Evolutionary conservation across 2,113 vertebrate genomes (phyloP).

Genomic region (Dryoscopus gambensis): DNA sequence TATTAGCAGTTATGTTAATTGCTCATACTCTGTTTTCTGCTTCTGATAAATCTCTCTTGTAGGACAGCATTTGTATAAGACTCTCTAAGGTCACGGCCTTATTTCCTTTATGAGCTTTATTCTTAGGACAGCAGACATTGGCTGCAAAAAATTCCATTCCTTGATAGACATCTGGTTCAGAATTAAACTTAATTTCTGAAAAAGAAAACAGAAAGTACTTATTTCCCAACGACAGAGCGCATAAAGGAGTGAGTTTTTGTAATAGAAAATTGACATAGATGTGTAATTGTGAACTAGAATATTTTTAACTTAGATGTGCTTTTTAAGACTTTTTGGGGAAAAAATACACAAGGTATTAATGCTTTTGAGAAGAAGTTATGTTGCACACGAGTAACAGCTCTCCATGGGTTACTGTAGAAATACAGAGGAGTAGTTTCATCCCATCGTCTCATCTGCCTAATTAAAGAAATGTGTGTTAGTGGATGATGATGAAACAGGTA

Average conservation of each 20-base stretch:
- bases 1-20: conserved; percentile 21
- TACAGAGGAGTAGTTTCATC: neutral
- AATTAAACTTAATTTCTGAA: neutral
- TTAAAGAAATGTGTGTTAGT: neutral
- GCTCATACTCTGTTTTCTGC: conserved; percentile 3
- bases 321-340: neutral
- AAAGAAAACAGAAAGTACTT: neutral
- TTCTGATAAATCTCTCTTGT: neutral
- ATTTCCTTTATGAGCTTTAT: conserved; percentile 32
- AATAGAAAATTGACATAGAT: neutral
- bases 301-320: neutral
- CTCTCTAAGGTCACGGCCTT: neutral
- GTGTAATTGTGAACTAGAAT: neutral
- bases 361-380: neutral
- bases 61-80: neutral
- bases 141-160: neutral
- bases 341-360: neutral
- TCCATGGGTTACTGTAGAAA: neutral
- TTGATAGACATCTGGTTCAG: neutral
- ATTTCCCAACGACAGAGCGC: neutral
- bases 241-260: neutral
- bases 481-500: neutral
- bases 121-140: neutral
- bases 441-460: neutral
- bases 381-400: neutral